Evolutionary conservation across 2,113 vertebrate species (phyloP).

Genomic region (Phaethornis superciliosus): DNA sequence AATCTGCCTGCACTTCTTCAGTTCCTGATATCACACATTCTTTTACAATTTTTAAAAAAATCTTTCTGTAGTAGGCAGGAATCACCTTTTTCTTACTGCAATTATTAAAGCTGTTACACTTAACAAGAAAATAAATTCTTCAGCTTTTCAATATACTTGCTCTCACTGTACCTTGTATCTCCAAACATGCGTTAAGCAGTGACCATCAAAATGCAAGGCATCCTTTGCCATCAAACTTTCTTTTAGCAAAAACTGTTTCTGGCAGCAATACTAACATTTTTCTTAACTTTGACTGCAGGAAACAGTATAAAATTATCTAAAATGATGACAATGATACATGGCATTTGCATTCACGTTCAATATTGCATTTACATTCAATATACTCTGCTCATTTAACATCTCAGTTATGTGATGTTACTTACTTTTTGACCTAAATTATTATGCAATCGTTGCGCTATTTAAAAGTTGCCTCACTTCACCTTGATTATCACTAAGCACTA

Average conservation of each 20-base stretch:
- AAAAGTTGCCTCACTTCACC: slow-evolving; percentile 46
- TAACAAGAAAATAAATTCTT: neutral
- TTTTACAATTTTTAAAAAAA: neutral
- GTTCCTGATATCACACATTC: neutral
- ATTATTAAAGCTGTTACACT: neutral
- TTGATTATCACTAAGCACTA: neutral
- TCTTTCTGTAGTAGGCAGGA: neutral
- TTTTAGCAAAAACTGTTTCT: neutral
- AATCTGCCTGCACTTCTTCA: neutral
- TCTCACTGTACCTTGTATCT: neutral
- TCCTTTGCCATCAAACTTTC: neutral
- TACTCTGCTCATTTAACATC: neutral
- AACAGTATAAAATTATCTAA: neutral
- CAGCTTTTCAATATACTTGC: neutral
- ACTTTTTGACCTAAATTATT: slow-evolving; percentile 51
- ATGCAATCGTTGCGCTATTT: neutral
- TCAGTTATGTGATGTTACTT: neutral
- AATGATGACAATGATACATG: neutral
- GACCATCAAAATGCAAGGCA: neutral
- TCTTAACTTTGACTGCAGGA: neutral
- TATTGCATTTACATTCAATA: neutral
- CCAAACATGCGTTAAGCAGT: neutral
- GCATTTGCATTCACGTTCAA: no score
- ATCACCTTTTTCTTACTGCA: neutral
- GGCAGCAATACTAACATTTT: neutral